phyloP scores from a whole-genome alignment of 2,113 vertebrate species.

The Myodes glareolus region DNA sequence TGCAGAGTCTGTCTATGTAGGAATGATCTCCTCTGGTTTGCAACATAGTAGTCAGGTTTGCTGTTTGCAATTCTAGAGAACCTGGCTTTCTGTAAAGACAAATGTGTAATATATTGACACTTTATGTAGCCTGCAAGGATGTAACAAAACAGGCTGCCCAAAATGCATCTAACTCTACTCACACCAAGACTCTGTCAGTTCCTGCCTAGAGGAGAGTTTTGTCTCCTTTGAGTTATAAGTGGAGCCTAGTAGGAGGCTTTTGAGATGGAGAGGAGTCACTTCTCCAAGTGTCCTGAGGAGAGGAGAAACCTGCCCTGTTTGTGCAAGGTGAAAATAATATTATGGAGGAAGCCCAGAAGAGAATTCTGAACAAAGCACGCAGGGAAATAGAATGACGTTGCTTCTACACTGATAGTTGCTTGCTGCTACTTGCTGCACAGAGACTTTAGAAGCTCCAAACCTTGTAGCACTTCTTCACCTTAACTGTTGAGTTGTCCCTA shows the following conservation, averaged over 20 bases:
- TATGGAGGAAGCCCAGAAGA: slow-evolving; percentile 94
- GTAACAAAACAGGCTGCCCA: neutral
- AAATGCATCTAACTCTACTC: neutral
- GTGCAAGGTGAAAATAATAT: slow-evolving; percentile 95
- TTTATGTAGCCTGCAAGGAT: neutral
- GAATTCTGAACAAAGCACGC: slow-evolving; percentile 88
- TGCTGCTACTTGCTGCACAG: slow-evolving; percentile 90
- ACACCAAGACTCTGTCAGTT: slow-evolving; percentile 66
- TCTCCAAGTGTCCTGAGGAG: slow-evolving; percentile 94
- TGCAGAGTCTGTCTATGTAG: neutral
- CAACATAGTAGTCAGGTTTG: neutral
- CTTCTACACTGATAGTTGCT: slow-evolving; percentile 89
- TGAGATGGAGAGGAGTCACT: slow-evolving; percentile 94
- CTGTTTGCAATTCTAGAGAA: neutral
- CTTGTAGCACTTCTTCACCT: slow-evolving; percentile 70
- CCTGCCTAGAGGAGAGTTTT: slow-evolving; percentile 85
- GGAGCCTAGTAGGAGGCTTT: slow-evolving; percentile 89
- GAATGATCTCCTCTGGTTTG: too few species aligned
- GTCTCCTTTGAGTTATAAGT: slow-evolving; percentile 86
- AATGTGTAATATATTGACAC: neutral
- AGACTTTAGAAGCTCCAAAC: slow-evolving; percentile 92
- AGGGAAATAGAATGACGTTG: slow-evolving; percentile 62
- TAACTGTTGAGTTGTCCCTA: slow-evolving; percentile 49
- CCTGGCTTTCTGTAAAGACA: neutral
- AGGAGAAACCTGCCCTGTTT: slow-evolving; percentile 94